A percentile compares a stretch with the other conserved stretches of the same genome.
Evolutionary conservation across 2,113 vertebrate genomes (phyloP).

Genomic region (Triplophysa siluroides): DNA sequence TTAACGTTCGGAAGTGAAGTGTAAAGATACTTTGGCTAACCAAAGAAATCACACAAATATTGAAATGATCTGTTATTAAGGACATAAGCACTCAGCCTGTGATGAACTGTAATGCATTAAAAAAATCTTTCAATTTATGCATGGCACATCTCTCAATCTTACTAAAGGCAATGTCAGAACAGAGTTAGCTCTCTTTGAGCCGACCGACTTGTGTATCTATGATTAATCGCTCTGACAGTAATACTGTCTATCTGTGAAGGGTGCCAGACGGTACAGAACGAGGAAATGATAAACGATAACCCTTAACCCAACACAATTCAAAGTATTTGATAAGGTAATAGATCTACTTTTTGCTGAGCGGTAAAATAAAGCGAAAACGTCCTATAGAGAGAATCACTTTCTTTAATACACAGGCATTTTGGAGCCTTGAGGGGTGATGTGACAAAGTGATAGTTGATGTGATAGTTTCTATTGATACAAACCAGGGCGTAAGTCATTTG

Average conservation of each 20-base stretch:
- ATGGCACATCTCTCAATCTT: not conserved
- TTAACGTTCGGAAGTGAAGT: not conserved
- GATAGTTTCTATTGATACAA: too few species aligned
- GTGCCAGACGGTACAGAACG: slow-evolving; percentile 5
- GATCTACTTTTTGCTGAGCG: not conserved
- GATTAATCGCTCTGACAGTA: slow-evolving; percentile 48
- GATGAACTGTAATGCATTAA: slow-evolving; percentile 15
- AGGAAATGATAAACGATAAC: slow-evolving; percentile 34
- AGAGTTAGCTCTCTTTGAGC: slow-evolving; percentile 6
- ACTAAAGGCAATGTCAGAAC: slow-evolving; percentile 31
- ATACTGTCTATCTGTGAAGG: slow-evolving; percentile 39
- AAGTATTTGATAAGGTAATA: slow-evolving; percentile 11
- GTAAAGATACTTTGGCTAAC: too few species aligned
- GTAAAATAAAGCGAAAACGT: not conserved
- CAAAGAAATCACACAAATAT: not conserved
- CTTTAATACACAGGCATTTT: not conserved
- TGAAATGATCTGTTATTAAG: not conserved
- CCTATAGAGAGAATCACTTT: slow-evolving; percentile 1
- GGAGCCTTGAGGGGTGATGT: not conserved
- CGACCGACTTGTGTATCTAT: slow-evolving; percentile 23
- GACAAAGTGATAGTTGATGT: too few species aligned
- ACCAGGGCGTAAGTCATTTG: too few species aligned
- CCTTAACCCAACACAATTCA: slow-evolving; percentile 34
- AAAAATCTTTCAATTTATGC: slow-evolving; percentile 27
- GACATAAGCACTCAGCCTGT: slow-evolving; percentile 21